Percentiles rank a stretch among this genome's conserved stretches.
Evolutionary conservation across 2,113 vertebrate genomes (phyloP).

Genomic region (Myrmophylax atrothorax): DNA sequence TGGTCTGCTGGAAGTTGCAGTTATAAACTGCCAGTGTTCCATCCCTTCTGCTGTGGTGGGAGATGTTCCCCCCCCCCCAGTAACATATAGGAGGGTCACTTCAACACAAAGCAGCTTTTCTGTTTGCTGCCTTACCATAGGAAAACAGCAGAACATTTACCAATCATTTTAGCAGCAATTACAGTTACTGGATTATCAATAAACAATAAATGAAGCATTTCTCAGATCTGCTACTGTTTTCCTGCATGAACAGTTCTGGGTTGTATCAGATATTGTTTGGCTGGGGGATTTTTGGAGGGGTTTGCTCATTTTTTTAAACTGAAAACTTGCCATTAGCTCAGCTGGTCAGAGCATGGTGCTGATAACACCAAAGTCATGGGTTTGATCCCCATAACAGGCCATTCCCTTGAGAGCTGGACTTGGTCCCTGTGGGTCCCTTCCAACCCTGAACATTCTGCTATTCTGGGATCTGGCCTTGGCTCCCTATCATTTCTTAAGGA

Average conservation of each 20-base stretch:
- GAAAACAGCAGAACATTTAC: background rate
- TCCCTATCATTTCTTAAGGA: background rate
- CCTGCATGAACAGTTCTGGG: background rate
- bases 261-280: background rate
- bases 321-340: background rate
- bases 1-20: background rate
- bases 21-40: background rate
- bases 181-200: constrained; percentile 19
- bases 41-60: background rate
- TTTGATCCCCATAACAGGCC: background rate
- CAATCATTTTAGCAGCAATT: constrained; percentile 6
- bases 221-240: background rate
- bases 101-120: background rate
- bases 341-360: background rate
- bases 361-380: background rate
- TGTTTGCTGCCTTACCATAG: background rate
- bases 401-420: background rate
- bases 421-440: background rate
- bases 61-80: background rate
- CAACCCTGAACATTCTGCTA: background rate
- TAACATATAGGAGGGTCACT: background rate
- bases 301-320: background rate
- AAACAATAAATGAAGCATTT: background rate
- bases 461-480: background rate
- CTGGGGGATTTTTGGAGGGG: background rate